These are phyloP conservation scores for Lutraria lutraria DNA, from an alignment of 2,888 invertebrate species.

Conservation along the genomic window DNA sequence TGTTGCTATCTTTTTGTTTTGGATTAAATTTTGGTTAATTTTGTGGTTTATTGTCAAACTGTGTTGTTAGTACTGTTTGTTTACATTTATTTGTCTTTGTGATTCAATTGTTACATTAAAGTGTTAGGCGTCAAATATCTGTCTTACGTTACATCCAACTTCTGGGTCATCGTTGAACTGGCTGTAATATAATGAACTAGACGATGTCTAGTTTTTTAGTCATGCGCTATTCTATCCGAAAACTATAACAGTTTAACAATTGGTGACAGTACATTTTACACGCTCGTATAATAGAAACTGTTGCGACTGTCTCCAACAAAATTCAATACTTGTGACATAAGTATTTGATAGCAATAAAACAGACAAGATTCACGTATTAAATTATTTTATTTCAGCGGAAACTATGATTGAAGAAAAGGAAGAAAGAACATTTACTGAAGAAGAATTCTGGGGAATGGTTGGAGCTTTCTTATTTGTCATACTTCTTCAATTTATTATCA, in stretches of 20 bases:
- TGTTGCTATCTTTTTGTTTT: no score
- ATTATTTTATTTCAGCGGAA: neutral
- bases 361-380: neutral
- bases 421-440: neutral
- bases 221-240: neutral
- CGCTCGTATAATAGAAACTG: neutral
- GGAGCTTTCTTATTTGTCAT: neutral
- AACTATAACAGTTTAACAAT: neutral
- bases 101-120: no score
- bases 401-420: neutral
- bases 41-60: no score
- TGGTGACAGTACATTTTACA: neutral
- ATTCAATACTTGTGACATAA: neutral
- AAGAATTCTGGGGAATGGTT: neutral
- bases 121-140: no score
- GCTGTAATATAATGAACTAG: no score
- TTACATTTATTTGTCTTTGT: no score
- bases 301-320: no score
- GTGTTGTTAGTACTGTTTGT: no score
- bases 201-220: neutral
- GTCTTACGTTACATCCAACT: no score
- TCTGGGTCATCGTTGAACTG: no score
- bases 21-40: no score
- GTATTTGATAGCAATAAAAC: neutral
- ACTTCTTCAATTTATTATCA: neutral